phyloP scores from a whole-genome alignment of 2,888 invertebrate species.

The Pantelozetes paolii region DNA sequence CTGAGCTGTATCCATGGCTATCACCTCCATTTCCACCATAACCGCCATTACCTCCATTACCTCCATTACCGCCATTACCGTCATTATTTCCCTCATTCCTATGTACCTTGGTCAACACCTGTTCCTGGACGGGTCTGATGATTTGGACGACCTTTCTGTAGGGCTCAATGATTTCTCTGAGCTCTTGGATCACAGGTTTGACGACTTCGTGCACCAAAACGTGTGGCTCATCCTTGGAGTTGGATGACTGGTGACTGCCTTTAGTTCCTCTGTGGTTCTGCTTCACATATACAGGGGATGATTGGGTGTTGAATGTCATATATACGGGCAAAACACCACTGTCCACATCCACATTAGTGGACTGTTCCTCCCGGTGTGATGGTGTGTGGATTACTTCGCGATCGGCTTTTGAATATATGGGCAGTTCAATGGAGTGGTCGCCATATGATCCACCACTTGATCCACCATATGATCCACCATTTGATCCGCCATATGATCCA shows the following conservation, averaged over 20 bases:
- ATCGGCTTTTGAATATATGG: too few relatives aligned
- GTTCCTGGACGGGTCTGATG: constrained; percentile 22
- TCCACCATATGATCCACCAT: too few relatives aligned
- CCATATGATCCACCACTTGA: too few relatives aligned
- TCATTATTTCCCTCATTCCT: not conserved
- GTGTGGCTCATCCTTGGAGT: not conserved
- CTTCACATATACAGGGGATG: constrained; percentile 32
- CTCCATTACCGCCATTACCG: not conserved
- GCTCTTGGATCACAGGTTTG: constrained; percentile 28
- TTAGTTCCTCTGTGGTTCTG: constrained; percentile 10
- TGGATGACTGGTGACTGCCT: not conserved
- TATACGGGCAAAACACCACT: constrained; percentile 20
- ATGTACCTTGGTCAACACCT: not conserved
- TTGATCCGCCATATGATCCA: too few relatives aligned
- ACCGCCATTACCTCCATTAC: not conserved
- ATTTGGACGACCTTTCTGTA: constrained; percentile 14
- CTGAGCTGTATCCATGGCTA: too few relatives aligned
- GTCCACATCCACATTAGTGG: constrained; percentile 25
- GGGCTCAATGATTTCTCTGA: constrained; percentile 33
- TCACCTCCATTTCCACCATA: not conserved
- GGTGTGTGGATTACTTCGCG: too few relatives aligned
- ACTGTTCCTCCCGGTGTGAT: too few relatives aligned
- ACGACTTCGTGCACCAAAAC: not conserved
- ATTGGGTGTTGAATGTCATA: constrained; percentile 20
- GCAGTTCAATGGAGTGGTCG: too few relatives aligned